Evolutionary conservation across 2,888 invertebrate species (phyloP).

Genomic region (Erynnis tages): DNA sequence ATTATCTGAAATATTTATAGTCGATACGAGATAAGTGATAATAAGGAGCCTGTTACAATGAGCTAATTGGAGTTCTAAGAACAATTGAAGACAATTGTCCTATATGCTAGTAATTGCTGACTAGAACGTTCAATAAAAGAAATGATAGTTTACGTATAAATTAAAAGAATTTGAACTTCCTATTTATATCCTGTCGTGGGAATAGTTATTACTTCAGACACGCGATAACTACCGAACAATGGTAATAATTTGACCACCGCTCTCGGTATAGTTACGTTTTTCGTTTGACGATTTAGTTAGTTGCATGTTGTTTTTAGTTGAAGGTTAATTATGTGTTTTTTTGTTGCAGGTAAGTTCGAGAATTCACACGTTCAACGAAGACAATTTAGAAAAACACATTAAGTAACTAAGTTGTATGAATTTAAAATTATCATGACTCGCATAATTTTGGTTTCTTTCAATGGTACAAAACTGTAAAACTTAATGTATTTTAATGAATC

Average conservation of each 20-base stretch:
- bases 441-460: too few species aligned
- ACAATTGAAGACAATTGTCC: too few species aligned
- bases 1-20: too few species aligned
- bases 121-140: background rate
- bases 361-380: background rate
- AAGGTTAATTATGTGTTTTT: constrained; percentile 6
- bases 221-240: background rate
- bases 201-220: background rate
- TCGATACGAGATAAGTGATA: too few species aligned
- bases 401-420: too few species aligned
- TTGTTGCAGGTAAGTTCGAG: constrained; percentile 11
- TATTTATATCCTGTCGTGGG: background rate
- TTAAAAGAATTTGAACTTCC: background rate
- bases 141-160: background rate
- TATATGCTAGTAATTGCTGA: too few species aligned
- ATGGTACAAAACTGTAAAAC: too few species aligned
- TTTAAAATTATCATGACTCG: too few species aligned
- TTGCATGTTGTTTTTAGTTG: background rate
- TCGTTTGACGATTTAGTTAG: background rate
- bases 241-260: background rate
- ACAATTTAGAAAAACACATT: too few species aligned
- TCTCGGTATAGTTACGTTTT: background rate
- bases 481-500: too few species aligned
- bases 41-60: too few species aligned
- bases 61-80: too few species aligned